A percentile compares a stretch with the other conserved stretches of the same genome.
Conservation (phyloP, 2,113 vertebrate species). For the Psephotus haematonotus region DNA sequence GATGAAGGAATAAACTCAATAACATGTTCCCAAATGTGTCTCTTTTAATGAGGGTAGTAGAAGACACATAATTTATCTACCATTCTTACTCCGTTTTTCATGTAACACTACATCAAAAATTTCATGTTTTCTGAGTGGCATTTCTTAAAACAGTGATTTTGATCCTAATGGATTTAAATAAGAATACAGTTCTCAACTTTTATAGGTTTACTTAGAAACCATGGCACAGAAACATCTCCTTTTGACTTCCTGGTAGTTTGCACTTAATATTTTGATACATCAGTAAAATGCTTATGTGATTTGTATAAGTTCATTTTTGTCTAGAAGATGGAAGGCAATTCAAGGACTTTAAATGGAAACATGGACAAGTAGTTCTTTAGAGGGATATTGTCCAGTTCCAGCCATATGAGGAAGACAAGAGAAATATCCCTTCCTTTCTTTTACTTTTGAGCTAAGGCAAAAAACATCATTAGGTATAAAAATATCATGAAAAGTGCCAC, state of each 20-base stretch:
- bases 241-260: not conserved
- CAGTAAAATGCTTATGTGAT: not conserved
- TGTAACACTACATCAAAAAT: not conserved
- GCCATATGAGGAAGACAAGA: not conserved
- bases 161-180: not conserved
- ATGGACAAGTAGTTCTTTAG: not conserved
- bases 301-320: not conserved
- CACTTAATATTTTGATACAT: not conserved
- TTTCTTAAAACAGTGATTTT: not conserved
- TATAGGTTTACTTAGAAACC: not conserved
- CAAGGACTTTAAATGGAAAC: not conserved
- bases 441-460: not conserved
- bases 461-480: not conserved
- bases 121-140: not conserved
- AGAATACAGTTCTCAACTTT: not conserved
- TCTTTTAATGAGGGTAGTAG: not conserved
- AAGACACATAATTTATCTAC: not conserved
- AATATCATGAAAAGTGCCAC: accelerated
- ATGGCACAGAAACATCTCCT: not conserved
- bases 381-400: not conserved
- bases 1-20: not conserved
- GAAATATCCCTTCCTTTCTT: not conserved
- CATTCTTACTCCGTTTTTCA: not conserved
- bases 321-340: not conserved
- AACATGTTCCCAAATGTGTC: not conserved